These are phyloP conservation scores for Chrysogorgia sp. DNA, from an alignment of 92 coral and sea anemone genomes.

Conservation along the genomic window DNA sequence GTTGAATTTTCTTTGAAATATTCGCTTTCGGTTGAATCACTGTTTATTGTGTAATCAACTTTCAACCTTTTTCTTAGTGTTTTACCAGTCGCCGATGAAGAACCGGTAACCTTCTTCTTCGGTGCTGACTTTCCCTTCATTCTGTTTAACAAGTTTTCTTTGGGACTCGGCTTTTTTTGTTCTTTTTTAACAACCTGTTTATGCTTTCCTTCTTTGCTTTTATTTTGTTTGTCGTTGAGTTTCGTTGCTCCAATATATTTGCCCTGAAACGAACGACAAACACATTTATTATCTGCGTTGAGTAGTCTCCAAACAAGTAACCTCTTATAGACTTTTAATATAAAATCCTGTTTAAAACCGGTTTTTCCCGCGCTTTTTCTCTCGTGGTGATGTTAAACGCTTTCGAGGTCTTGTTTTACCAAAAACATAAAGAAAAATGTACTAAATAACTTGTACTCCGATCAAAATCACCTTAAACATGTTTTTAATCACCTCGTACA, in stretches of 20 bases:
- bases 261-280: background rate
- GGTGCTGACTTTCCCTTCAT: constrained; percentile 10
- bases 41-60: constrained; percentile 9
- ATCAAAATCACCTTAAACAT: too few species aligned
- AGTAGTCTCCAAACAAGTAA: too few species aligned
- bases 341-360: too few species aligned
- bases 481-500: too few species aligned
- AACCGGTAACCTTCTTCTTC: background rate
- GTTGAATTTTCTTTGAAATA: constrained; percentile 5
- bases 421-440: too few species aligned
- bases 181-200: constrained; percentile 8
- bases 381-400: too few species aligned
- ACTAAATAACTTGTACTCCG: too few species aligned
- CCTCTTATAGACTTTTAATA: too few species aligned
- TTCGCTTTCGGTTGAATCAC: constrained; percentile 21
- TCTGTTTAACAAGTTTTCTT: constrained; percentile 14
- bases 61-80: constrained; percentile 9
- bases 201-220: background rate
- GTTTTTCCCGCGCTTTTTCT: too few species aligned
- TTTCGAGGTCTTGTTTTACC: too few species aligned
- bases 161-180: constrained; percentile 7
- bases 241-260: background rate
- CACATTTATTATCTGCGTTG: too few species aligned
- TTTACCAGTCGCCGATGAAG: constrained; percentile 22
- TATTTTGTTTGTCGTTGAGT: background rate